phyloP scores from a whole-genome alignment of 2,888 invertebrate genomes.

The Notocelia uddmanniana region DNA sequence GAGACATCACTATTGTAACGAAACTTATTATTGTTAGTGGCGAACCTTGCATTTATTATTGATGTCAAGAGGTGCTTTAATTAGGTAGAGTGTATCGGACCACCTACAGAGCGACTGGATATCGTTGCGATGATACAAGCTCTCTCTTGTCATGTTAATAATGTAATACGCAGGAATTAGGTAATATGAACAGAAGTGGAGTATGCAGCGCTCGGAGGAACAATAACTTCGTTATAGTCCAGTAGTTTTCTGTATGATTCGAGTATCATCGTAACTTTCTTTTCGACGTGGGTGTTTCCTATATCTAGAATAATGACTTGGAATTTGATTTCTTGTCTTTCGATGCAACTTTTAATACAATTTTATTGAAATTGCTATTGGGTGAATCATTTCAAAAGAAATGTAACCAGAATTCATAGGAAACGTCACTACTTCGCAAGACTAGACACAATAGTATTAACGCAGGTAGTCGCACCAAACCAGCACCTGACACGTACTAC shows the following conservation, averaged over 20 bases:
- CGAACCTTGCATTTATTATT: slow-evolving; percentile 38
- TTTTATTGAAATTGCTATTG: slow-evolving; percentile 8
- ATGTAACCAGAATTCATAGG: slow-evolving; percentile 21
- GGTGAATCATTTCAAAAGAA: slow-evolving; percentile 21
- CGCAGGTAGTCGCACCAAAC: slow-evolving; percentile 69
- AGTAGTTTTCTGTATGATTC: slow-evolving; percentile 35
- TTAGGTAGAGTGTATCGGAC: slow-evolving; percentile 51
- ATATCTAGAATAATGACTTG: background rate
- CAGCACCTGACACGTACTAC: slow-evolving; percentile 75
- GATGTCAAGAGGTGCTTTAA: slow-evolving; percentile 47
- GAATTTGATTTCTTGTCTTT: slow-evolving; percentile 3
- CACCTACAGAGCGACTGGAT: slow-evolving; percentile 52
- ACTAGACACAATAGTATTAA: slow-evolving; percentile 59
- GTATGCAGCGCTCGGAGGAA: slow-evolving; percentile 36
- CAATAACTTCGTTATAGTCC: slow-evolving; percentile 45
- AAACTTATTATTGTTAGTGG: slow-evolving; percentile 42
- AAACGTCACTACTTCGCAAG: slow-evolving; percentile 14
- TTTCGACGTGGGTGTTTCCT: slow-evolving; percentile 12
- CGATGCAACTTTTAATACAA: slow-evolving; percentile 16
- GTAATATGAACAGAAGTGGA: slow-evolving; percentile 44
- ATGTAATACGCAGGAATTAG: slow-evolving; percentile 52
- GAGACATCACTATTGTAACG: slow-evolving; percentile 47
- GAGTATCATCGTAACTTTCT: slow-evolving; percentile 30
- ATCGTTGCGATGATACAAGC: slow-evolving; percentile 50
- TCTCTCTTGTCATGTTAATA: slow-evolving; percentile 53